Evolutionary conservation across 1,140 invertebrate species (phyloP).

Genomic region (Arion vulgaris): DNA sequence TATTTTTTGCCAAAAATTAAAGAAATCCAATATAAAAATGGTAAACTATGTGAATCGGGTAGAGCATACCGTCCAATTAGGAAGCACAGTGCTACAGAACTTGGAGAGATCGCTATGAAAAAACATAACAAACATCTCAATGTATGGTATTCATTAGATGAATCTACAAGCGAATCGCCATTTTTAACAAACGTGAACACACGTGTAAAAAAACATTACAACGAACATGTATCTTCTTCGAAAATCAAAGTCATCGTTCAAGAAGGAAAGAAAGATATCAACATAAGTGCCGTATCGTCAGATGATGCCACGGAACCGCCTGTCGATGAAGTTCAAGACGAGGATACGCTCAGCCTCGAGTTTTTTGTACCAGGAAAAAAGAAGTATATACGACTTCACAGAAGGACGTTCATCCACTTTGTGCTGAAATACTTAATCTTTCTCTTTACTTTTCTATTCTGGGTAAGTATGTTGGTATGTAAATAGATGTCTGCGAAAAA

Average conservation of each 20-base stretch:
- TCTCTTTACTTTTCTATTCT: conserved; percentile 58
- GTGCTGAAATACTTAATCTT: conserved; percentile 59
- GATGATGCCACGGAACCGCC: neutral
- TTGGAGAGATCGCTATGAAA: neutral
- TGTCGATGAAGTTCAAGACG: neutral
- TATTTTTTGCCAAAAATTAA: neutral
- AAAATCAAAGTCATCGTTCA: neutral
- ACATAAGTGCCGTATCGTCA: too few relatives aligned
- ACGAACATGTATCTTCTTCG: neutral
- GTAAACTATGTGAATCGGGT: neutral
- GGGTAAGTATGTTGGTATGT: conserved; percentile 56
- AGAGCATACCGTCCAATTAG: neutral
- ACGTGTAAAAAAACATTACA: neutral
- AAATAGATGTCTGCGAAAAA: too few relatives aligned
- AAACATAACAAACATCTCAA: neutral
- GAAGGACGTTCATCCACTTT: conserved; percentile 35
- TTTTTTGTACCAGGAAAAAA: conserved; percentile 30
- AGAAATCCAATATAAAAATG: neutral
- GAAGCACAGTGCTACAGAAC: neutral
- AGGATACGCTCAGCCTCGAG: conserved; percentile 29
- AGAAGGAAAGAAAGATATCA: neutral
- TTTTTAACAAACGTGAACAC: neutral
- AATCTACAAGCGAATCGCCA: neutral
- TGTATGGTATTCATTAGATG: neutral
- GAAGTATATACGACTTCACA: conserved; percentile 16